A percentile compares a stretch with the other conserved stretches of the same genome.
Conservation (phyloP, 2,888 invertebrate species). For the Xanthorhoe spadicearia region DNA sequence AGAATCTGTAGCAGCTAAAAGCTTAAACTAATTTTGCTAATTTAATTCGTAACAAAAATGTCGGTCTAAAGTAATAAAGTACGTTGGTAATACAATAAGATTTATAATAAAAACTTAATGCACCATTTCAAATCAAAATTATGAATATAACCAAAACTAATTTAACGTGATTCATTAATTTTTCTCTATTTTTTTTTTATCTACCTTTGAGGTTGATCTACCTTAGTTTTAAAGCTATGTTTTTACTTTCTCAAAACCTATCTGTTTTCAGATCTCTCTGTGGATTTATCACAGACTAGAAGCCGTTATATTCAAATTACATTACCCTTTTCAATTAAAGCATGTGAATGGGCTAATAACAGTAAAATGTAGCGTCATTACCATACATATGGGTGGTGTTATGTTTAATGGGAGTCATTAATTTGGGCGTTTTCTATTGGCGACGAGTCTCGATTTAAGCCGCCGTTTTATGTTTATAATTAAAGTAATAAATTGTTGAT, state of each 20-base stretch:
- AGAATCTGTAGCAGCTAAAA: no score
- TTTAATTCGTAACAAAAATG: no score
- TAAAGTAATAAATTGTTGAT: neutral
- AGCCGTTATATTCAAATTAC: slow-evolving; percentile 36
- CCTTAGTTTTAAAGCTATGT: no score
- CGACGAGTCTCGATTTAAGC: slow-evolving; percentile 2
- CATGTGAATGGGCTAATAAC: slow-evolving; percentile 35
- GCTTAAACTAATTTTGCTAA: no score
- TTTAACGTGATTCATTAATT: no score
- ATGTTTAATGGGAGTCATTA: slow-evolving; percentile 32
- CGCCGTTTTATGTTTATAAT: neutral
- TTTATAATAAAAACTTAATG: no score
- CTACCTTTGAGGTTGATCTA: no score
- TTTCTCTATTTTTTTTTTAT: no score
- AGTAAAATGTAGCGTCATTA: slow-evolving; percentile 38
- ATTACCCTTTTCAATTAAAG: slow-evolving; percentile 40
- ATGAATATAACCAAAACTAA: no score
- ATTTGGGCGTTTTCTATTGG: slow-evolving; percentile 25
- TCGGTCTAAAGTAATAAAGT: no score
- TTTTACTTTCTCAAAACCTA: neutral
- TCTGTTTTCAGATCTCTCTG: neutral
- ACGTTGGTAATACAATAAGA: no score
- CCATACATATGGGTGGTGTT: slow-evolving; percentile 34
- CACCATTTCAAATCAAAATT: no score
- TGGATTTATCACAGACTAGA: neutral